These are phyloP conservation scores for Agriopis leucophaearia DNA, from an alignment of 2,888 invertebrate genomes.

Conservation along the genomic window DNA sequence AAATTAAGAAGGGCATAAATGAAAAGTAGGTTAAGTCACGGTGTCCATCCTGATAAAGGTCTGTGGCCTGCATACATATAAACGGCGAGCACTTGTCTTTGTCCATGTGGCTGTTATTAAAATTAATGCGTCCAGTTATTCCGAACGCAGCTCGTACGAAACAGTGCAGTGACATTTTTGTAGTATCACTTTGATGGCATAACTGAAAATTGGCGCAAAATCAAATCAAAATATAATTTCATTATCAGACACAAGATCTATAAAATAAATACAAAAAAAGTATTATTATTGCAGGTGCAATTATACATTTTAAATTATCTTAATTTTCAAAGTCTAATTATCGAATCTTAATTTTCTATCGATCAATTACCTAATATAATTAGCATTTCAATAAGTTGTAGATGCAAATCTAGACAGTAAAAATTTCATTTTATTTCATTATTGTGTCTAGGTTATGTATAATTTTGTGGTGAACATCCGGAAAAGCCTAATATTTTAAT, in stretches of 20 bases:
- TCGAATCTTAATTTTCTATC: too few species aligned
- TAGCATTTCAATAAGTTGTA: too few species aligned
- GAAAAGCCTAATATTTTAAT: constrained; percentile 13
- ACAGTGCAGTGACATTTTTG: constrained; percentile 54
- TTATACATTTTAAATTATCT: too few species aligned
- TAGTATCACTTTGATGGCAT: constrained; percentile 3
- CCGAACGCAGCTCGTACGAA: constrained; percentile 52
- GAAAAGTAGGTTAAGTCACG: too few species aligned
- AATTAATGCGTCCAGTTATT: constrained; percentile 79
- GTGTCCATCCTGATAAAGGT: constrained; percentile 19
- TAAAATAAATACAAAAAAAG: too few species aligned
- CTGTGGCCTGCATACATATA: constrained; percentile 73
- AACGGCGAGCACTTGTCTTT: constrained; percentile 70
- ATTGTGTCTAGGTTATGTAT: neutral
- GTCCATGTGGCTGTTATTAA: constrained; percentile 64
- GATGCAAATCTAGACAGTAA: too few species aligned
- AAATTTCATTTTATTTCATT: too few species aligned
- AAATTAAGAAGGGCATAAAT: too few species aligned
- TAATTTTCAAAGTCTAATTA: too few species aligned
- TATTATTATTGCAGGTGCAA: neutral
- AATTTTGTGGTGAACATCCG: neutral
- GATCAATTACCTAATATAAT: too few species aligned
- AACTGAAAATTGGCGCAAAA: constrained; percentile 15
- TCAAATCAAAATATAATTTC: too few species aligned
- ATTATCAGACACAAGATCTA: too few species aligned